Evolutionary conservation across 2,797 vertebrate species (phyloP), one percentile per base, ranked within the genome.

Genomic region (Dermochelys coriacea): DNA sequence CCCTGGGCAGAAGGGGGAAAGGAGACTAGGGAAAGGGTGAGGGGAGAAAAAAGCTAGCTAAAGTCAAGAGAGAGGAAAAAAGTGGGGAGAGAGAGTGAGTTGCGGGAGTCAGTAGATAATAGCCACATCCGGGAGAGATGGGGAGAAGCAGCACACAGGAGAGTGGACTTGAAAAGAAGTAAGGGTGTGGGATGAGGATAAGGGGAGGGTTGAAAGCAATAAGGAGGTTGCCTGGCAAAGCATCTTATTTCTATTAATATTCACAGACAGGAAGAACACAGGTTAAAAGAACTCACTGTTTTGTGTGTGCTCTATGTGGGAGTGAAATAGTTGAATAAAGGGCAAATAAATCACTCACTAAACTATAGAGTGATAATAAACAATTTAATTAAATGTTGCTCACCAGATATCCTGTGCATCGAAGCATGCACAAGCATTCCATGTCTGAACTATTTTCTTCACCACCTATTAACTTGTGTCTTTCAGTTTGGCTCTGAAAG

Each of bases 321-420:
- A 54, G 41, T 87, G 80, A 74, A 0, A 1, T 47, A 87, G 37
- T 27, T 52, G 88, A 87, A 94, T 61, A 95, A 94, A 90, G 8
- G 81, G 31, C 52, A 90, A 88, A 94, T 68, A 82, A 95, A 88
- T 94, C 71, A 84, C 29, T 91, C 45, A 4, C 80, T 87, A 27
- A 89, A 93, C 49, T 29, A 68, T 3, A 81, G 55, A 74, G 51
- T 57, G 71, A 25, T 34, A 88, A 87, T 84, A 87, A 91, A 88
- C 80, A 23, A 59, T 59, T 93, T 91, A 91, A 71, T 88, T 93
- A 83, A 75, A 47, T 11, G 3, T 27, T 87, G 50, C 31, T 95
- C 21, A 11, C 51, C 82, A 52, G 47, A 23, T 88, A 50, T 2
- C 6, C 41, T 57, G 71, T 81, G 27, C 80, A 54, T 47, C 50